Evolutionary conservation across 92 coral and sea anemone species (phyloP), one percentile per base, ranked within the genome.

Genomic region (Diadumene lineata): DNA sequence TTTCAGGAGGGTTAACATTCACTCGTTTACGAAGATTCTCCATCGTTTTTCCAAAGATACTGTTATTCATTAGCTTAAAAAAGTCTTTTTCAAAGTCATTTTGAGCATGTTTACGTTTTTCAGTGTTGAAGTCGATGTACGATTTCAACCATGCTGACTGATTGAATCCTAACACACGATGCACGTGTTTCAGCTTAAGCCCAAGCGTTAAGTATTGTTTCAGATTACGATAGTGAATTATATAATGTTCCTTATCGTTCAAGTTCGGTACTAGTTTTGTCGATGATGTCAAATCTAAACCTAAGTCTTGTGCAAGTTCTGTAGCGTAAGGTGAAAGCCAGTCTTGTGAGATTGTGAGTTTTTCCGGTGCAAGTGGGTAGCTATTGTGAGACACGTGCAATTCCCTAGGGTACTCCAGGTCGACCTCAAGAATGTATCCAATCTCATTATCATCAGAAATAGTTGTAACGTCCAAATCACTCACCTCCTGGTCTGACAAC

Each of bases 51-150:
- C 86, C 82, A 55, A 50, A 73, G 22, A 81, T 82, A 22, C 61
- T 23, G n/a, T 81, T 76, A 31, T 76, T 76, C 81, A 76, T 76
- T 34, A 76, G 50, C 44, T 76, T 76, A 64, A 62, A 76, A 62
- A 81, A 64, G 65, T 76, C 82, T 32, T 81, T 81, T 34, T 76
- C 76, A 58, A 77, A 77, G 56, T 73, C 68, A 43, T 78, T 78
- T 19, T 33, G 43, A 2, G 85, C 85, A 10, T 81, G 82, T 33
- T 81, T 81, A 17, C 85, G 50, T 74, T 81, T 81, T 24, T 81
- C 81, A 10, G 82, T 82, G 33, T 75, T 75, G 55, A 75, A 81
- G 11, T 75, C 82, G 31, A 63, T 81, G 11, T 81, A 74, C 30
- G 73, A 28, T 60, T 82, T 82, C 30, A 82, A 25, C 81, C 86